A percentile compares a stretch with the other conserved stretches of the same genome.
Conservation (phyloP, 1,140 invertebrate species). For the Rhagoletis pomonella region DNA sequence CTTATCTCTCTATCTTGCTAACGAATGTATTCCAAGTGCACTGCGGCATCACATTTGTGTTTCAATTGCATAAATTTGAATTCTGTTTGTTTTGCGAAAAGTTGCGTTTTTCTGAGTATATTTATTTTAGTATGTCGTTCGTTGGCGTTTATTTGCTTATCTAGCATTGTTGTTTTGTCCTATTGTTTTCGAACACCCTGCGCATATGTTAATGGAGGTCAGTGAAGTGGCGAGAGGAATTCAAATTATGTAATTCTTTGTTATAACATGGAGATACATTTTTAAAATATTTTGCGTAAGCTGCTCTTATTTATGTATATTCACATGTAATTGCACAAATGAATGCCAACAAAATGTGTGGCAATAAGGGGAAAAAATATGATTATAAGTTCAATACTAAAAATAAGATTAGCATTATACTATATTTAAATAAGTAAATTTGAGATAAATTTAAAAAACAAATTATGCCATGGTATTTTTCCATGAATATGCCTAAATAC, state of each 20-base stretch:
- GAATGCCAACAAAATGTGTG: background rate
- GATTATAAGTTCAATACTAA: no score
- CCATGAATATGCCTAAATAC: no score
- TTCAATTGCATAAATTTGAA: constrained; percentile 11
- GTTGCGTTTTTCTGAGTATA: background rate
- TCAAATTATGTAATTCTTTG: background rate
- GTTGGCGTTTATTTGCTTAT: background rate
- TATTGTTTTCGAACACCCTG: no score
- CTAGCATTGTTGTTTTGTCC: background rate
- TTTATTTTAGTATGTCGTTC: background rate
- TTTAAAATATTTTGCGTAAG: background rate
- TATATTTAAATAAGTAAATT: no score
- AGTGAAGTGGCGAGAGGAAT: constrained; percentile 12
- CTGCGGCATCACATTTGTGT: background rate
- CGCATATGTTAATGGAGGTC: background rate
- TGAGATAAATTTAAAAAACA: no score
- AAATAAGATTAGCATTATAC: no score
- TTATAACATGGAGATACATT: background rate
- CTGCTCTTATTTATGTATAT: background rate
- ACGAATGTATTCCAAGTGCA: background rate
- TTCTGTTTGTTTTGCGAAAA: background rate
- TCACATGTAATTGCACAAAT: background rate
- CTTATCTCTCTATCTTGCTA: background rate
- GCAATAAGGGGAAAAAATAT: no score
- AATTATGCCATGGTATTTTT: no score